Percentiles rank a stretch among this genome's conserved stretches.
Conservation (phyloP, 2,888 invertebrate species). For the Ischnus inquisitorius region DNA sequence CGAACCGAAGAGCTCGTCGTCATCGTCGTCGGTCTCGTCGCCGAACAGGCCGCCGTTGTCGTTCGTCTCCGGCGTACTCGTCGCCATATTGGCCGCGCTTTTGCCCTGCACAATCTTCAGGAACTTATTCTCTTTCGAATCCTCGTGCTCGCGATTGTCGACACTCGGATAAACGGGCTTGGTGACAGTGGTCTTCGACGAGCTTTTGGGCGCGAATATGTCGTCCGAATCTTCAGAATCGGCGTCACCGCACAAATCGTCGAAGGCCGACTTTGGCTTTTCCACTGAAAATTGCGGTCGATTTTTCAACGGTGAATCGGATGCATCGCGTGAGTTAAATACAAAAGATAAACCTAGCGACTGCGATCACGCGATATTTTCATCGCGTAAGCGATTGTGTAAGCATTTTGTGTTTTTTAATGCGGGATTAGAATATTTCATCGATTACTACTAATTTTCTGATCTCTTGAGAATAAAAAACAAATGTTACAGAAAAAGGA, state of each 20-base stretch:
- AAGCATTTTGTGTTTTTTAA: not conserved
- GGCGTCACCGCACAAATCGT: conserved; percentile 83
- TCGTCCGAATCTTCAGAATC: conserved; percentile 83
- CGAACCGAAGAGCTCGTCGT: conserved; percentile 77
- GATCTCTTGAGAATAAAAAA: not conserved
- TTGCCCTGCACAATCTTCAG: conserved; percentile 71
- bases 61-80: conserved; percentile 79
- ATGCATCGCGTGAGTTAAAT: not conserved
- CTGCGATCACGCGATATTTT: too few relatives aligned
- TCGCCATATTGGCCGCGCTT: conserved; percentile 72
- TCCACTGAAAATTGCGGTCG: conserved; percentile 73
- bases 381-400: too few relatives aligned
- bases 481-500: not conserved
- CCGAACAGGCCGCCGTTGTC: conserved; percentile 76
- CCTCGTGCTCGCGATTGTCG: conserved; percentile 45
- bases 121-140: conserved; percentile 70
- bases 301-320: conserved; percentile 3
- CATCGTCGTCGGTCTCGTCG: conserved; percentile 75
- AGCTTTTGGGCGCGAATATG: conserved; percentile 80
- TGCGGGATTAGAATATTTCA: not conserved
- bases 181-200: conserved; percentile 71
- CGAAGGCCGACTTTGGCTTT: conserved; percentile 83
- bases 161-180: conserved; percentile 42
- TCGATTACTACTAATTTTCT: not conserved
- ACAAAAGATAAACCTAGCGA: too few relatives aligned